Percentiles rank a stretch among this genome's conserved stretches.
phyloP scores from a whole-genome alignment of 35 echinoderm and acorn worm species.

The Holothuria glaberrima region DNA sequence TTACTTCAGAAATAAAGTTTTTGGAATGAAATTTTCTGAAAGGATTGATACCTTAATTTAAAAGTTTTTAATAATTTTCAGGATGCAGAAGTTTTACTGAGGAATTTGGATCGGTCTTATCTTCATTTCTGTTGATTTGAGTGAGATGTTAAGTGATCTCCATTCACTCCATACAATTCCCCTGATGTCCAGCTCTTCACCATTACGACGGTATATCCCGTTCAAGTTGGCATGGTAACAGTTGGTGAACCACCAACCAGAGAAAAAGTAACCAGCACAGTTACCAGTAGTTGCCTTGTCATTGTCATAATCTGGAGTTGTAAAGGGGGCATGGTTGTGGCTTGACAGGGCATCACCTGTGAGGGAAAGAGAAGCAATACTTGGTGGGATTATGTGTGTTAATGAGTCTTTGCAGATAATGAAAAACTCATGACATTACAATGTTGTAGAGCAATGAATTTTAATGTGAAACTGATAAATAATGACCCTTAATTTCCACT shows the following conservation, averaged over 20 bases:
- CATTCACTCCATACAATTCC: constrained; percentile 60
- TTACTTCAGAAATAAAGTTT: too few relatives aligned
- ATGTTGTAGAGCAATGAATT: too few relatives aligned
- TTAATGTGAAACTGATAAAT: too few relatives aligned
- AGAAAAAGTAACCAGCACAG: constrained; percentile 17
- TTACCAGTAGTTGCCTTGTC: not conserved
- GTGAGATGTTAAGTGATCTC: constrained; percentile 58
- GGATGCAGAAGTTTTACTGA: too few relatives aligned
- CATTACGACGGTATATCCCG: constrained; percentile 43
- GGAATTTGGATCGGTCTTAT: constrained; percentile 29
- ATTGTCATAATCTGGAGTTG: constrained; percentile 61
- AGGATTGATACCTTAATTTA: too few relatives aligned
- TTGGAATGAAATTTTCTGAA: too few relatives aligned
- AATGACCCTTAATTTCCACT: not conserved
- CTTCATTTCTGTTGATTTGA: constrained; percentile 62
- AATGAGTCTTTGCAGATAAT: not conserved
- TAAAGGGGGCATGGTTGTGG: constrained; percentile 49
- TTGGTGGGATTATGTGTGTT: not conserved
- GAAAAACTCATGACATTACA: too few relatives aligned
- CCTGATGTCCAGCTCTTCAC: constrained; percentile 18
- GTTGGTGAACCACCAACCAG: constrained; percentile 68
- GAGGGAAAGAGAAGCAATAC: not conserved
- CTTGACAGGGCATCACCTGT: constrained; percentile 51
- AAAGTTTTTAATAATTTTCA: too few relatives aligned
- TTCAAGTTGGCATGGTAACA: constrained; percentile 69